Evolutionary conservation across 2,888 invertebrate species (phyloP).

Genomic region (Axea sp.): DNA sequence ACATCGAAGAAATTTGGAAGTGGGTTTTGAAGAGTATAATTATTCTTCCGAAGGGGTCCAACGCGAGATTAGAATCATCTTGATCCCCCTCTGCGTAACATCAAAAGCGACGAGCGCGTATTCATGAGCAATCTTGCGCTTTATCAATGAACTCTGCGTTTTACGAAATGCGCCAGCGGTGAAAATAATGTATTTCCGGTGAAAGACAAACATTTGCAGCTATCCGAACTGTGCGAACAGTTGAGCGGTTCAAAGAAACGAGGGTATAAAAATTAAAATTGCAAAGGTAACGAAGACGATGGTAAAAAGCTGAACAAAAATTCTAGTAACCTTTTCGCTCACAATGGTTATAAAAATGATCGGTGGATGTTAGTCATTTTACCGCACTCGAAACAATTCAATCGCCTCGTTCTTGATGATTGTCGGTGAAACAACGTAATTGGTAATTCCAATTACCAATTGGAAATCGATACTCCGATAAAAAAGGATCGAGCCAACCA

Average conservation of each 20-base stretch:
- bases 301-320: too few species aligned
- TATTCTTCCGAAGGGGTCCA: slow-evolving; percentile 46
- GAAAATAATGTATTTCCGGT: not conserved
- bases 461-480: slow-evolving; percentile 21
- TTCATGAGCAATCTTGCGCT: slow-evolving; percentile 11
- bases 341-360: too few species aligned
- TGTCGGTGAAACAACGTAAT: slow-evolving; percentile 25
- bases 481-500: too few species aligned
- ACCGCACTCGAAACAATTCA: too few species aligned
- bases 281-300: too few species aligned
- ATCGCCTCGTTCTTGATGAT: not conserved
- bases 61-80: slow-evolving; percentile 45
- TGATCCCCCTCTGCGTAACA: slow-evolving; percentile 21
- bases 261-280: too few species aligned
- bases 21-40: slow-evolving; percentile 44
- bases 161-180: too few species aligned
- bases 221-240: too few species aligned
- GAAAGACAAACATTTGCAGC: too few species aligned
- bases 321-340: too few species aligned
- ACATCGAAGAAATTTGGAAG: slow-evolving; percentile 34
- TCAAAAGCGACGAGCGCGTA: slow-evolving; percentile 7
- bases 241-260: too few species aligned
- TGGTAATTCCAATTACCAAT: slow-evolving; percentile 28
- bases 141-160: not conserved
- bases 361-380: too few species aligned